phyloP scores from a whole-genome alignment of 2,888 invertebrate species.

The Caenorhabditis virilis region DNA sequence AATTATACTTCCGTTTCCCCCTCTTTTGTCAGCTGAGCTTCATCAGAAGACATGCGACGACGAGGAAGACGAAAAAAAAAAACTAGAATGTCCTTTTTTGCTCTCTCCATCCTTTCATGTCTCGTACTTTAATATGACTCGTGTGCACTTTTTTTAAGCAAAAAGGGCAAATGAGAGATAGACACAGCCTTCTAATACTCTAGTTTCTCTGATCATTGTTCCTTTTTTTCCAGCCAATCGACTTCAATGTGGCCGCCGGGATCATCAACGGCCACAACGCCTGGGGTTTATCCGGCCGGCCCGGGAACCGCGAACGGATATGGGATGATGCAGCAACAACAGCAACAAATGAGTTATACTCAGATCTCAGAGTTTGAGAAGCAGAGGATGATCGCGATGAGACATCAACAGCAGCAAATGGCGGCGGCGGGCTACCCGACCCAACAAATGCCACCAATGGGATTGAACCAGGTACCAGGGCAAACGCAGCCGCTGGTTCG shows the following conservation, averaged over 20 bases:
- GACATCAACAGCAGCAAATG: background rate
- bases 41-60: too few relatives aligned
- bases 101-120: slow-evolving; percentile 3
- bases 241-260: background rate
- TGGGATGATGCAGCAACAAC: slow-evolving; percentile 8
- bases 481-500: slow-evolving; percentile 3
- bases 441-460: slow-evolving; percentile 1
- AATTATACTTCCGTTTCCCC: too few relatives aligned
- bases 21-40: too few relatives aligned
- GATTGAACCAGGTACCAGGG: background rate
- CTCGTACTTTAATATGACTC: too few relatives aligned
- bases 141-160: too few relatives aligned
- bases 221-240: too few relatives aligned
- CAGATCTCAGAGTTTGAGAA: slow-evolving; percentile 9
- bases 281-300: slow-evolving; percentile 10
- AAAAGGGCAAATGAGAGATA: background rate
- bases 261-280: slow-evolving; percentile 1
- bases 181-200: background rate
- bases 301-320: too few relatives aligned
- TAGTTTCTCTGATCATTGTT: background rate
- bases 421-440: background rate
- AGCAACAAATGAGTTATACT: slow-evolving; percentile 21
- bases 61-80: too few relatives aligned
- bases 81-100: background rate
- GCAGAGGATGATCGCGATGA: background rate